Conservation (phyloP, 2,888 invertebrate species). For the Acleris emargana region DNA sequence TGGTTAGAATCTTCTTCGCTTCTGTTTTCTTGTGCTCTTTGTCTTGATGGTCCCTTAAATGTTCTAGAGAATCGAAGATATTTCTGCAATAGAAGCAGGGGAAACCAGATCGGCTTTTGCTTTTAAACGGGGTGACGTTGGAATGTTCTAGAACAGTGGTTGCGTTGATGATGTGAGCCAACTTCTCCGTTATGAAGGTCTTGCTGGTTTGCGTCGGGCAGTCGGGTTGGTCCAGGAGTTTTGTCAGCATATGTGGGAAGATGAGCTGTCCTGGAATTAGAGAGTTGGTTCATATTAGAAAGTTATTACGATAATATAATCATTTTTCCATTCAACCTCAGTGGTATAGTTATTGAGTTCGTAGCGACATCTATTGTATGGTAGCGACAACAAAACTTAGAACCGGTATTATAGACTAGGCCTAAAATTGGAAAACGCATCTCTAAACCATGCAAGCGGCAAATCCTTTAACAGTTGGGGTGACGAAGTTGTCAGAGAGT, state of each 20-base stretch:
- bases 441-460: too few species aligned
- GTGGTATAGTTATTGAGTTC: too few species aligned
- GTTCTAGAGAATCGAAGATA: conserved; percentile 28
- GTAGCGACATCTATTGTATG: too few species aligned
- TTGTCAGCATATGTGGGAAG: conserved; percentile 25
- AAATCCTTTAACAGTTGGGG: too few species aligned
- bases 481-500: too few species aligned
- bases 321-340: too few species aligned
- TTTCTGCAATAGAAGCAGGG: conserved; percentile 37
- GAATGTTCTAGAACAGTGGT: conserved; percentile 28
- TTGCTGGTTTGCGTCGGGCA: conserved; percentile 7
- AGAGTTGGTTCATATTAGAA: neutral
- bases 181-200: conserved; percentile 28
- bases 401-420: too few species aligned
- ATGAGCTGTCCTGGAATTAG: conserved; percentile 33
- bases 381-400: too few species aligned
- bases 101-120: conserved; percentile 30
- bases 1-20: conserved; percentile 50
- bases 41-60: conserved; percentile 19
- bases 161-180: conserved; percentile 25
- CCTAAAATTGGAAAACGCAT: too few species aligned
- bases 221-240: conserved; percentile 27
- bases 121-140: conserved; percentile 33
- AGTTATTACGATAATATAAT: too few species aligned
- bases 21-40: conserved; percentile 31